Percentiles rank a stretch among this genome's conserved stretches.
These are phyloP conservation scores for Xenentodon cancila DNA, from an alignment of 2,797 vertebrate species.

Conservation along the genomic window DNA sequence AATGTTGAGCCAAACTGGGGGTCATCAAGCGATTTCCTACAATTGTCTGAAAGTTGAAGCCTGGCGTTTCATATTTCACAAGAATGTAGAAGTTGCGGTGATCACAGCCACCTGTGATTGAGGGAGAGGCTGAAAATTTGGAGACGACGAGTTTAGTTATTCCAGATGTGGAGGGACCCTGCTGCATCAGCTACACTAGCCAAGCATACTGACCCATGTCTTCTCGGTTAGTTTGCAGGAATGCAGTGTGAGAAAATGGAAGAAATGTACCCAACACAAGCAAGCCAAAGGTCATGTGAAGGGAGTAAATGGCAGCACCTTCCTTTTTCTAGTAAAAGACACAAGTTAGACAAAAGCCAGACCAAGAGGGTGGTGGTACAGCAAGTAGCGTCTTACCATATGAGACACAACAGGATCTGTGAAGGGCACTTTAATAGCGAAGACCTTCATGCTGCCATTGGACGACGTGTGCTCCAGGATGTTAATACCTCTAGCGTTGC, in stretches of 20 bases:
- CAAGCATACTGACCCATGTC: slow-evolving; percentile 43
- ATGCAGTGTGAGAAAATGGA: slow-evolving; percentile 44
- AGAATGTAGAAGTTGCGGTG: slow-evolving; percentile 62
- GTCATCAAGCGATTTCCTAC: slow-evolving; percentile 62
- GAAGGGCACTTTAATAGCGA: slow-evolving; percentile 72
- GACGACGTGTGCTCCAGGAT: slow-evolving; percentile 58
- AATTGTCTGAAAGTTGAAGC: slow-evolving; percentile 51
- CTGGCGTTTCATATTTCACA: slow-evolving; percentile 57
- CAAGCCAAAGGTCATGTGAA: slow-evolving; percentile 66
- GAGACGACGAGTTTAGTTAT: too few relatives aligned
- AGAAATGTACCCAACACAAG: slow-evolving; percentile 56
- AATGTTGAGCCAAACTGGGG: slow-evolving; percentile 48
- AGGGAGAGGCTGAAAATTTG: slow-evolving; percentile 51
- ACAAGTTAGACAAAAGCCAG: background rate
- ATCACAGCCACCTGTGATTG: slow-evolving; percentile 63
- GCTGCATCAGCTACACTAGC: background rate
- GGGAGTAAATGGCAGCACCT: slow-evolving; percentile 9
- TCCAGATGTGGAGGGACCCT: too few relatives aligned
- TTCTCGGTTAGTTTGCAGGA: slow-evolving; percentile 48
- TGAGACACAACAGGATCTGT: slow-evolving; percentile 51
- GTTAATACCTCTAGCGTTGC: slow-evolving; percentile 58
- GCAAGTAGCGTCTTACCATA: slow-evolving; percentile 37
- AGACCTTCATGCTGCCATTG: slow-evolving; percentile 59
- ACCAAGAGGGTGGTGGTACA: background rate
- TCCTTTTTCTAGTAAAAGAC: slow-evolving; percentile 35